Base-by-base conservation (phyloP, 1,140 invertebrate species). In the Trichonephila inaurata region DNA sequence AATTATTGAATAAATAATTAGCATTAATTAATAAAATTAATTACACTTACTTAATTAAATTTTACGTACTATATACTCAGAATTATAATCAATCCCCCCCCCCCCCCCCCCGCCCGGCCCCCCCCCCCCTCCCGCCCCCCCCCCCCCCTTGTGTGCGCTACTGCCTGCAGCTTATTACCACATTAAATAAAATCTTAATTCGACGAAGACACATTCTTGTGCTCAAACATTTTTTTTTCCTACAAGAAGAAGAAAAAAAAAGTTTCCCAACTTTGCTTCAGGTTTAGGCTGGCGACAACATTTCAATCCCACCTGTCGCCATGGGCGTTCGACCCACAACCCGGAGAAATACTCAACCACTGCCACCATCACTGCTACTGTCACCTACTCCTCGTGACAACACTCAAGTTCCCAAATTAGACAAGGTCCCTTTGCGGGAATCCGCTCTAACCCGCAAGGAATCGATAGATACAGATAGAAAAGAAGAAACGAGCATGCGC, bases 351-450 rank as follows among this genome's bases (percentile, higher is more conserved):
- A 51, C 58, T 18, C 24, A 24, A 18, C 28, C 28, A 16, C 16
- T 14, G 10, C 28, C 69, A 33, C 4, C 69, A 4, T 18, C 4
- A 14, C 33, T 77, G 60, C 72, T 64, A 77, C 60, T 87, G 85
- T 87, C 85, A 87, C 85, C 33, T 33, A 61, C 24, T 64, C 85
- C 85, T 16, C 85, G 60, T 87, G 85, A 87, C 85, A 61, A 61
- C 85, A 87, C 19, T 24, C 18, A 24, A 33, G 33, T 40, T 58
- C 28, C 87, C 64, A 89, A 89, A 89, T 89, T 89, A 64, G 87
- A 62, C 62, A 40, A 51, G 62, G 62, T 87, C 58, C 85, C 85
- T 87, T 87, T 87, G 85, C 21, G 85, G 85, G 85, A 87, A 28
- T 87, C 28, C 85, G 10, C 85, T 28, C 58, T 33, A 72, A 24